Percentiles rank a stretch among this genome's conserved stretches.
phyloP scores from a whole-genome alignment of 2,113 vertebrate genomes.

The Nycticorax nycticorax region DNA sequence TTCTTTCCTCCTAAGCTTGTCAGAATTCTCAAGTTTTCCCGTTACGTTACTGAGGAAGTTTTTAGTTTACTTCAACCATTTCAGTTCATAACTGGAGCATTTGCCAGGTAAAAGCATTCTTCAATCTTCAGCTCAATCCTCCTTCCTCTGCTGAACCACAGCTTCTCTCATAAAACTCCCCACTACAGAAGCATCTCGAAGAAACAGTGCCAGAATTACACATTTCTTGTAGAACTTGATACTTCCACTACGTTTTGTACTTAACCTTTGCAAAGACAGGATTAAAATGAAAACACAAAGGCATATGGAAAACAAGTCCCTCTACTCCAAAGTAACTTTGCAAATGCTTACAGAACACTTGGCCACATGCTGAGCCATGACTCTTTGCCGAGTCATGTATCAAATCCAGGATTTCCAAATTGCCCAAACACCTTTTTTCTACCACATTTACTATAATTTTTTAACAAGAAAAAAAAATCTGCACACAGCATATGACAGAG shows the following conservation, averaged over 20 bases:
- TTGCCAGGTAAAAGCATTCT: not conserved
- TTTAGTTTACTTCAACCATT: not conserved
- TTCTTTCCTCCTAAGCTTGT: not conserved
- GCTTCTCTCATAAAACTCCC: not conserved
- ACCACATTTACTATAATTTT: not conserved
- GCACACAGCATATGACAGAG: not conserved
- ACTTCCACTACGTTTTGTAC: not conserved
- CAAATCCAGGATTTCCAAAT: not conserved
- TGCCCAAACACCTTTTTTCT: not conserved
- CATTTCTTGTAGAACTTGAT: not conserved
- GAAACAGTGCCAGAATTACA: not conserved
- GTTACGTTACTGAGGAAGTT: not conserved
- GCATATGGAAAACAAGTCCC: not conserved
- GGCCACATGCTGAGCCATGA: not conserved
- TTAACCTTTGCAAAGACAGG: not conserved
- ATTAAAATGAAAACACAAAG: not conserved
- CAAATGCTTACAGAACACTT: not conserved
- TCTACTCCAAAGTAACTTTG: not conserved
- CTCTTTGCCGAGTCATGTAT: not conserved
- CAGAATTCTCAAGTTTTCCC: not conserved
- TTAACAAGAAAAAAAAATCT: not conserved
- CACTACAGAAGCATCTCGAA: not conserved
- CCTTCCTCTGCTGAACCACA: not conserved
- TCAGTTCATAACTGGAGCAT: not conserved
- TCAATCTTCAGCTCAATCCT: not conserved